Percentiles rank a stretch among this genome's conserved stretches.
phyloP scores from a whole-genome alignment of 2,888 invertebrate species.

The Sarcophaga caerulescens region DNA sequence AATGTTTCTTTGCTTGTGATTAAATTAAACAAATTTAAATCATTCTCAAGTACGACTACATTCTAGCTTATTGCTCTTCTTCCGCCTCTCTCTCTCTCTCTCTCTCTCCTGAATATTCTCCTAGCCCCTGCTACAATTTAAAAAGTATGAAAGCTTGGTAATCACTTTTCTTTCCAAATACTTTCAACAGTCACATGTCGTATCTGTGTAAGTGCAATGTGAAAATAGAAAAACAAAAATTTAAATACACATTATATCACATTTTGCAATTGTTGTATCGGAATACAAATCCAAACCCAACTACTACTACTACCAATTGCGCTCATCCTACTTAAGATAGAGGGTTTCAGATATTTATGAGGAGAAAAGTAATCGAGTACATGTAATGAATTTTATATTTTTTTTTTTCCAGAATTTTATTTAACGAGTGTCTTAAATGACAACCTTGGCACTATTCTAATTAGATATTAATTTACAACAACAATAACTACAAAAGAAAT shows the following conservation, averaged over 20 bases:
- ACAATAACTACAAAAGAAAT: background rate
- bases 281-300: background rate
- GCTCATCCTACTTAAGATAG: too few relatives aligned
- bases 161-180: background rate
- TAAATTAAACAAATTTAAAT: background rate
- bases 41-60: background rate
- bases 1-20: background rate
- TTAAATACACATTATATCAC: background rate
- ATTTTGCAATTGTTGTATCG: background rate
- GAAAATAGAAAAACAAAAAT: too few relatives aligned
- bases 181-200: background rate
- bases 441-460: conserved; percentile 65
- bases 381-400: background rate
- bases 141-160: background rate
- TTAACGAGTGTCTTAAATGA: conserved; percentile 56
- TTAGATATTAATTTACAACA: conserved; percentile 46
- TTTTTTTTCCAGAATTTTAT: conserved; percentile 1
- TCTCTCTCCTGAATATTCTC: background rate
- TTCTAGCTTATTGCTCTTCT: background rate
- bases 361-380: background rate
- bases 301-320: too few relatives aligned
- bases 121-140: background rate
- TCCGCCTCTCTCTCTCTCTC: background rate
- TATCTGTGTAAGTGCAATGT: background rate
- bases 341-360: too few relatives aligned